phyloP scores from a whole-genome alignment of 2,113 vertebrate genomes.

The Myotis davidii region DNA sequence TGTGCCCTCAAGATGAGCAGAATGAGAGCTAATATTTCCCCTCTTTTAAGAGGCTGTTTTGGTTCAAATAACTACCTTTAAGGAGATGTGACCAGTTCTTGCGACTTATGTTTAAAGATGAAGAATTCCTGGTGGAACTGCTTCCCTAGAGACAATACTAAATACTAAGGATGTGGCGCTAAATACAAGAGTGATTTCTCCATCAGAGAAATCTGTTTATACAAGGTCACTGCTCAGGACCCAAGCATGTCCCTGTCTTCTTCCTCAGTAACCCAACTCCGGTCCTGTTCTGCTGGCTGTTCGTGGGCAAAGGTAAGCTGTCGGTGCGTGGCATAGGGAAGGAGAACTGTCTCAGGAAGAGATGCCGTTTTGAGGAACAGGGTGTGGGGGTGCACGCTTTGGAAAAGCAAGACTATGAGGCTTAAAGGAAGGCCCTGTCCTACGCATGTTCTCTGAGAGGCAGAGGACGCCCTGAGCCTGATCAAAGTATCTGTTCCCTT shows the following conservation, averaged over 20 bases:
- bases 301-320: neutral
- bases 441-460: neutral
- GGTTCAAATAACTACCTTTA: slow-evolving; percentile 3
- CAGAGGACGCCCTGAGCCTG: neutral
- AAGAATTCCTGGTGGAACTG: neutral
- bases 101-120: too few species aligned
- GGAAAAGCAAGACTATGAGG: neutral
- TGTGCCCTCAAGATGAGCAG: neutral
- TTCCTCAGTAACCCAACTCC: neutral
- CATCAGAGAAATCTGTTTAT: neutral
- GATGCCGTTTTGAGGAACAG: neutral
- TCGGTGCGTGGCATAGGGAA: neutral
- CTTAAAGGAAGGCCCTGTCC: neutral
- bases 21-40: neutral
- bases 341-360: neutral
- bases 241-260: neutral
- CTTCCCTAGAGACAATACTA: neutral
- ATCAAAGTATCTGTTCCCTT: neutral
- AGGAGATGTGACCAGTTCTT: neutral
- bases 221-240: neutral
- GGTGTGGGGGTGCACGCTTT: neutral
- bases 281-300: neutral
- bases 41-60: neutral
- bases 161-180: neutral
- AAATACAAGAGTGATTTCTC: slow-evolving; percentile 28